Evolutionary conservation across 2,797 vertebrate genomes (phyloP).

Genomic region (Hemibagrus guttatus): DNA sequence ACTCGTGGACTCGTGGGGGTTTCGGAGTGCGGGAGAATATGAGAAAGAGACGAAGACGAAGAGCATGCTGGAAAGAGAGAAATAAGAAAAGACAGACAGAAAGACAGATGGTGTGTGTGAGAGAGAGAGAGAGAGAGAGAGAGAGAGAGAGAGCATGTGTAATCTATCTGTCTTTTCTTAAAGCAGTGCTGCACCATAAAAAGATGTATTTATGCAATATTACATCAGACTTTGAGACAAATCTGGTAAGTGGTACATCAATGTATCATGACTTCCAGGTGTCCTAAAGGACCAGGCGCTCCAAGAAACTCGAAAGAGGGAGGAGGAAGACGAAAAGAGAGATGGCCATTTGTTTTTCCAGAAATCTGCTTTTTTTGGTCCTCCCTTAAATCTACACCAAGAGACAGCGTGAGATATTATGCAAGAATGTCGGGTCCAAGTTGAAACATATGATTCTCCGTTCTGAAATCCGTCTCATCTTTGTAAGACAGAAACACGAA

Average conservation of each 20-base stretch:
- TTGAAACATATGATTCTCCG: constrained; percentile 11
- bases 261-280: constrained; percentile 41
- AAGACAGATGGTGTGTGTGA: constrained; percentile 20
- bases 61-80: constrained; percentile 2
- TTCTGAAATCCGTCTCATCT: constrained; percentile 7
- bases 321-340: not conserved
- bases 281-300: constrained; percentile 26
- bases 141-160: constrained; percentile 4
- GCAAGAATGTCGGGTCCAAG: constrained; percentile 26
- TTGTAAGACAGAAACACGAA: constrained; percentile 4
- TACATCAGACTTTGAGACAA: constrained; percentile 45
- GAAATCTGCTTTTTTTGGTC: not conserved
- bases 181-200: constrained; percentile 26
- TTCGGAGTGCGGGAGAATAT: not conserved
- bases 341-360: not conserved
- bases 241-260: constrained; percentile 44
- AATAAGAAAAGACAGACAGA: constrained; percentile 17
- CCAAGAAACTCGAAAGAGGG: not conserved
- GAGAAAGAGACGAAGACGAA: not conserved
- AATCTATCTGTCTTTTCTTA: constrained; percentile 43
- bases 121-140: not conserved
- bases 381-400: constrained; percentile 12
- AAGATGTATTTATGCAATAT: constrained; percentile 46
- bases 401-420: constrained; percentile 27
- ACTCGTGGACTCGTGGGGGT: constrained; percentile 5